Base-by-base conservation (phyloP, 2,113 vertebrate species). In the Puma concolor region DNA sequence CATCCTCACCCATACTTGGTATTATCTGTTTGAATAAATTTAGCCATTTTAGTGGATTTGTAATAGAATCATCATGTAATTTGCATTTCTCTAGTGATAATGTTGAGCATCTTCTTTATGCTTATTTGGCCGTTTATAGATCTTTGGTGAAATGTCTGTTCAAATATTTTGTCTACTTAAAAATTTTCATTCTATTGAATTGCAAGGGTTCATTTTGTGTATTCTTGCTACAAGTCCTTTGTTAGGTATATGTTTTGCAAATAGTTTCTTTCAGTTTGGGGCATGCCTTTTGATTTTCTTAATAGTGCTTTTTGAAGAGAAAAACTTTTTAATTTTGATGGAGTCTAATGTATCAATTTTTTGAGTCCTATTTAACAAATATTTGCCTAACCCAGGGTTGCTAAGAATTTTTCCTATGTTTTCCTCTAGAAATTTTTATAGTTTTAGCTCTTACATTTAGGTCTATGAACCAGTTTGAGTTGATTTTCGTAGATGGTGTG, bases 351-450 rank as follows among this genome's bases (percentile, higher is more conserved):
- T 84, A 57, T 89, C 50, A 66, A 3, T 77, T 52, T 74, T 44
- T 57, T 82, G 23, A 87, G 12, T 81, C 31, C n/a, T 66, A 10
- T 67, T 94, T 79, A 79, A 94, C 29, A 96, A 23, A 14, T 90
- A 41, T 72, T 95, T 93, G 52, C 36, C 25, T 88, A 83, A 83
- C 69, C 6, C 16, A 10, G 2, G 52, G 50, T 90, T 80, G 41
- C 29, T 72, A 77, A 84, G 33, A 50, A n/a, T 89, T 84, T 93
- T 52, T 82, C 66, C n/a, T 76, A 0, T 25, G 29, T 90, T 90
- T 79, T 60, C 64, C 89, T 48, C 21, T 38, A 63, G 44, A 96
- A 44, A 89, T 57, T 82, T 93, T 83, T 93, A 67, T 90, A 90
- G 52, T 77, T 94, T 81, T 80, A 81, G 33, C 19, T 94, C 14